A percentile compares a stretch with the other conserved stretches of the same genome.
Evolutionary conservation across 2,888 invertebrate genomes (phyloP).

Genomic region (Protonemura montana): DNA sequence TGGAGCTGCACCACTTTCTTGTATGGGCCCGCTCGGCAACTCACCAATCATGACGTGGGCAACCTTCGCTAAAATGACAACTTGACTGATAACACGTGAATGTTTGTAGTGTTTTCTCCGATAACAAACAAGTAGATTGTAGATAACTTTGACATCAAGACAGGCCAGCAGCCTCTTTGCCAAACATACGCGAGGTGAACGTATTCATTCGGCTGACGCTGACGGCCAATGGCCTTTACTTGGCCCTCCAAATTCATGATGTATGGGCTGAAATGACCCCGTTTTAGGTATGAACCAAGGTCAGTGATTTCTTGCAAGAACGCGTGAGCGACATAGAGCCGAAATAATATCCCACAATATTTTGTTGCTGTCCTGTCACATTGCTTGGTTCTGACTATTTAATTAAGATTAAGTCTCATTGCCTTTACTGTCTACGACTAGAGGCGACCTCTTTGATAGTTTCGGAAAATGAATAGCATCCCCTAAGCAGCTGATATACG

Average conservation of each 20-base stretch:
- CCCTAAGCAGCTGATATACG: too few relatives aligned
- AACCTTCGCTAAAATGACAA: background rate
- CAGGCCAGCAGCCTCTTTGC: background rate
- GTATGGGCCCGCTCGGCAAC: background rate
- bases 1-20: background rate
- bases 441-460: too few relatives aligned
- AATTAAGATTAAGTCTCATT: too few relatives aligned
- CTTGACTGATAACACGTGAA: background rate
- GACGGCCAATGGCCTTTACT: background rate
- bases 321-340: too few relatives aligned
- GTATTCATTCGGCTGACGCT: background rate
- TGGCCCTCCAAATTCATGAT: background rate
- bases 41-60: background rate
- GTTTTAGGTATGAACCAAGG: too few relatives aligned
- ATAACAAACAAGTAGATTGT: background rate
- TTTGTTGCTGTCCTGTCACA: too few relatives aligned
- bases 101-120: background rate
- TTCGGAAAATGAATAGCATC: too few relatives aligned
- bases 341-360: too few relatives aligned
- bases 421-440: too few relatives aligned
- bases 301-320: too few relatives aligned
- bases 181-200: background rate
- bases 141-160: background rate
- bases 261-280: background rate
- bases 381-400: too few relatives aligned